Percentiles rank a stretch among this genome's conserved stretches.
Conservation (phyloP, 2,797 vertebrate genomes). For the Loris lydekkerianus region DNA sequence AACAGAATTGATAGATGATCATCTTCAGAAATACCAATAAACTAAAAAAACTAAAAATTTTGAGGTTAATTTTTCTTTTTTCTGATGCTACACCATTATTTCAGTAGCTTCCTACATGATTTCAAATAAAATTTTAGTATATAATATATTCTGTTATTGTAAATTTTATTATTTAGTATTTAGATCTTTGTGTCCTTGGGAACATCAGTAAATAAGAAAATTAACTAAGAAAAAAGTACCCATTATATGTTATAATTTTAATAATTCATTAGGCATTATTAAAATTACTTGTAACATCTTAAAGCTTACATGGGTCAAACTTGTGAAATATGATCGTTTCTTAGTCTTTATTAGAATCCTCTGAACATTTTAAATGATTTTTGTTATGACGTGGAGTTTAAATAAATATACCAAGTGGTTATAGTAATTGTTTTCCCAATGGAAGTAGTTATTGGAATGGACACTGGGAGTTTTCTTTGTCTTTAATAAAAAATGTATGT, state of each 20-base stretch:
- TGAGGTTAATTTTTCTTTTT: not conserved
- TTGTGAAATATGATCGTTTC: not conserved
- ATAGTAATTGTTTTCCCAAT: not conserved
- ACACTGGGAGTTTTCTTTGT: not conserved
- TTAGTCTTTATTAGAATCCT: not conserved
- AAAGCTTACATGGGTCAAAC: not conserved
- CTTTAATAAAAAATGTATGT: slow-evolving; percentile 34
- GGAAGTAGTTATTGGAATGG: not conserved
- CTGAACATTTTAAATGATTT: not conserved
- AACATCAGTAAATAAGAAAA: not conserved
- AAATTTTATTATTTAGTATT: not conserved
- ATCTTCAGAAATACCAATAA: not conserved
- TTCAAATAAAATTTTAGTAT: slow-evolving; percentile 20
- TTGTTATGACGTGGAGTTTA: not conserved
- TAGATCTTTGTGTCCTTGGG: not conserved
- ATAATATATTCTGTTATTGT: not conserved
- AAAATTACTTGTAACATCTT: slow-evolving; percentile 30
- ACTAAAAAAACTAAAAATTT: not conserved
- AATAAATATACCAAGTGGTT: not conserved
- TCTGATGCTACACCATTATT: not conserved
- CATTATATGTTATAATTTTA: not conserved
- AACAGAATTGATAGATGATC: not conserved
- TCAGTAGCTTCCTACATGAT: not conserved
- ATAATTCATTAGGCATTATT: not conserved
- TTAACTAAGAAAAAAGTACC: not conserved